phyloP scores from a whole-genome alignment of 2,113 vertebrate species.

The Dipodomys spectabilis region DNA sequence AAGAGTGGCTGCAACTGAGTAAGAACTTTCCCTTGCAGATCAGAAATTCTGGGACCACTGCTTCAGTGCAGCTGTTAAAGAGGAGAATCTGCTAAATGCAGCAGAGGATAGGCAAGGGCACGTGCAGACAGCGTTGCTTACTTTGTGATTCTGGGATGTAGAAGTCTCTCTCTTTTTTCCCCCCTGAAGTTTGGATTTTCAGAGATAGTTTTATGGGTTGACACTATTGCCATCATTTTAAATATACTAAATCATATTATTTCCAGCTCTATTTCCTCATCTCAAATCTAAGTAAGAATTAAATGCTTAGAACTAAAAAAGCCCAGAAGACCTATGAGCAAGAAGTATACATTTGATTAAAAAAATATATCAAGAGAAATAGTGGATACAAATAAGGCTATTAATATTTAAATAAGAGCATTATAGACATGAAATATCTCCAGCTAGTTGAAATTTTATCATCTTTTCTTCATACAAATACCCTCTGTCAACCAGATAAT shows the following conservation, averaged over 20 bases:
- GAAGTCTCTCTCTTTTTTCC: no score
- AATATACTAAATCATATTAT: background rate
- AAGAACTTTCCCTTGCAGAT: background rate
- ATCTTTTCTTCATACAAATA: constrained; percentile 14
- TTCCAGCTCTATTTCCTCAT: background rate
- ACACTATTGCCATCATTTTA: background rate
- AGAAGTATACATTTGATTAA: background rate
- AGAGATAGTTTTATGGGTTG: background rate
- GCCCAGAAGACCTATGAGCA: background rate
- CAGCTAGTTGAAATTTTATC: background rate
- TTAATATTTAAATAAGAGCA: background rate
- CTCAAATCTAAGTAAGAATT: background rate
- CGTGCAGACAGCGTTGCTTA: background rate
- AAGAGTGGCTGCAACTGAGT: background rate
- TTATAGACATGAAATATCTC: background rate
- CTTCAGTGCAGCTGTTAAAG: background rate
- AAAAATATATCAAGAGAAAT: background rate
- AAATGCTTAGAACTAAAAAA: background rate
- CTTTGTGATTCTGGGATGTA: background rate
- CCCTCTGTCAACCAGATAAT: background rate
- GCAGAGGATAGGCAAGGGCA: background rate
- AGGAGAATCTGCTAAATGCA: background rate
- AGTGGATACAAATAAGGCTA: background rate
- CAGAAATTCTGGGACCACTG: background rate
- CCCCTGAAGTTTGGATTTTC: background rate